phyloP scores from a whole-genome alignment of 2,888 invertebrate species.

The Pterobdella sp. region DNA sequence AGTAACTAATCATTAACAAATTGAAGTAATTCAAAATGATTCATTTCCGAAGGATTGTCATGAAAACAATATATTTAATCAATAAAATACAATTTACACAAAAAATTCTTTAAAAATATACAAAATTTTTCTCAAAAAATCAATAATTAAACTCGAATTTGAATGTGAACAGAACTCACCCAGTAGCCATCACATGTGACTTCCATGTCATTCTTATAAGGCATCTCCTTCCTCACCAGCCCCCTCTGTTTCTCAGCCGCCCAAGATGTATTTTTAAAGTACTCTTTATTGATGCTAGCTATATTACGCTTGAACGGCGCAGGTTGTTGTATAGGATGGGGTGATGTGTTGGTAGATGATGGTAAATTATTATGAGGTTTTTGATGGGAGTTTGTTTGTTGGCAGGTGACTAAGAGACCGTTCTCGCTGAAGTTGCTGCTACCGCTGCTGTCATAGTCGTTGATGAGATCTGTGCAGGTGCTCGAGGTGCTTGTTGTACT shows the following conservation, averaged over 20 bases:
- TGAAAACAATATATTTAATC: too few species aligned
- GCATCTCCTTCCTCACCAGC: not conserved
- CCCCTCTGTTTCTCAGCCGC: not conserved
- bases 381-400: not conserved
- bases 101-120: too few species aligned
- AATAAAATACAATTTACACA: too few species aligned
- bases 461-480: not conserved
- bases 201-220: not conserved
- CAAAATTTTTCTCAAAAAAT: too few species aligned
- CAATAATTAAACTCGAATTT: too few species aligned
- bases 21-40: too few species aligned
- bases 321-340: not conserved
- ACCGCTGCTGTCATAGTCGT: constrained; percentile 19
- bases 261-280: not conserved
- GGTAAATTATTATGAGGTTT: not conserved
- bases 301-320: not conserved
- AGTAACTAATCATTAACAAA: too few species aligned
- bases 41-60: too few species aligned
- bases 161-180: too few species aligned
- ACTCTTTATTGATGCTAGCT: not conserved
- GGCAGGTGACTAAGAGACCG: not conserved
- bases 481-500: not conserved
- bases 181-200: constrained; percentile 5
- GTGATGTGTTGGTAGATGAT: not conserved
- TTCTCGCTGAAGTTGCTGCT: constrained; percentile 28